A percentile compares a stretch with the other conserved stretches of the same genome.
These are phyloP conservation scores for Ernsta delagoae DNA, from an alignment of 2,888 invertebrate genomes.

Conservation along the genomic window DNA sequence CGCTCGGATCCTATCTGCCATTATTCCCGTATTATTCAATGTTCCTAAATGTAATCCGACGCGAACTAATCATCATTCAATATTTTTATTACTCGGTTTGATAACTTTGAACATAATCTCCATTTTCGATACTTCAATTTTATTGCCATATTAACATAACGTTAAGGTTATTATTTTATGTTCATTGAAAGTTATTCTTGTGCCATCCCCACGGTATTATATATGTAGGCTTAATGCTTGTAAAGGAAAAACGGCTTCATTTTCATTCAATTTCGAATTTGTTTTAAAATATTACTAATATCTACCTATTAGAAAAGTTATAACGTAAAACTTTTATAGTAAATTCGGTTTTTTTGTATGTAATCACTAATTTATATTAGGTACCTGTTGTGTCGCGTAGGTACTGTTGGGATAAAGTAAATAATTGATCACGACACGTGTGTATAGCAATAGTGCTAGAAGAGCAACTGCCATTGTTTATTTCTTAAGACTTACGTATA, in stretches of 20 bases:
- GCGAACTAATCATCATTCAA: slow-evolving; percentile 46
- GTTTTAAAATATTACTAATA: too few relatives aligned
- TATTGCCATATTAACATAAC: slow-evolving; percentile 37
- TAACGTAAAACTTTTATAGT: too few relatives aligned
- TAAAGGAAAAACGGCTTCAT: slow-evolving; percentile 1
- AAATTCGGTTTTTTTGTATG: too few relatives aligned
- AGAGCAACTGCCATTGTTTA: too few relatives aligned
- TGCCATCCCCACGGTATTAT: slow-evolving; percentile 11
- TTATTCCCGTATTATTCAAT: slow-evolving; percentile 75
- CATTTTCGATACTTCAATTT: slow-evolving; percentile 36
- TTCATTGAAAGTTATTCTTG: slow-evolving; percentile 33
- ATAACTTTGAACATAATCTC: slow-evolving; percentile 36
- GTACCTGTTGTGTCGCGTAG: too few relatives aligned
- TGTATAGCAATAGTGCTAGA: too few relatives aligned
- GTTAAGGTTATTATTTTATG: slow-evolving; percentile 11
- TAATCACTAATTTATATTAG: too few relatives aligned
- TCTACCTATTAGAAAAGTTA: too few relatives aligned
- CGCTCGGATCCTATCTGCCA: slow-evolving; percentile 72
- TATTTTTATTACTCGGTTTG: slow-evolving; percentile 37
- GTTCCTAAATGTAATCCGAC: slow-evolving; percentile 66
- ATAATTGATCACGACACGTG: too few relatives aligned
- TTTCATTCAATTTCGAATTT: not conserved
- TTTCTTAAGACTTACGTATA: too few relatives aligned
- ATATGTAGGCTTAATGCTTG: slow-evolving; percentile 16
- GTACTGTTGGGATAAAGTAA: too few relatives aligned